These are phyloP conservation scores for Serilophus lunatus DNA, from an alignment of 2,113 vertebrate genomes.

Conservation along the genomic window DNA sequence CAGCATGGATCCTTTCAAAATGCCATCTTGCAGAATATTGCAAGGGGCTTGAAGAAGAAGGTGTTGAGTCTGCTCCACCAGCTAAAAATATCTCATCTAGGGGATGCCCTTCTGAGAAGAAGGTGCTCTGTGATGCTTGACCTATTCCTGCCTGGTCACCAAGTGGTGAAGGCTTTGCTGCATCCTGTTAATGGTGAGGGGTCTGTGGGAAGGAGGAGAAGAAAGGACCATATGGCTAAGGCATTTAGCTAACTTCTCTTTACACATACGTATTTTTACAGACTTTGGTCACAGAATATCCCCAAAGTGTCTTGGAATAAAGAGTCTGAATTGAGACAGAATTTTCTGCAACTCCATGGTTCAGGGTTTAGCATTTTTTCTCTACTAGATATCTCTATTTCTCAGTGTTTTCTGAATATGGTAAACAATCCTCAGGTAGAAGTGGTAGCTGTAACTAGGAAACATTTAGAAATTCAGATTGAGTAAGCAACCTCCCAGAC, in stretches of 20 bases:
- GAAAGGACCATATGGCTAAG: background rate
- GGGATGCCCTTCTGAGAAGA: background rate
- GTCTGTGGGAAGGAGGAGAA: background rate
- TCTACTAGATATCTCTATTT: background rate
- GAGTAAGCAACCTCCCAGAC: background rate
- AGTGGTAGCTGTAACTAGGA: background rate
- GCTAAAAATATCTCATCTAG: background rate
- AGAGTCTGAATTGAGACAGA: background rate
- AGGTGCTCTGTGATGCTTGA: background rate
- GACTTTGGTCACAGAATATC: background rate
- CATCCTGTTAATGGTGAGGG: rapidly evolving
- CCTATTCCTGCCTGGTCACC: background rate
- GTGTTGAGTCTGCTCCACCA: background rate
- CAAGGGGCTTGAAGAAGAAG: background rate
- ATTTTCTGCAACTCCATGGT: background rate
- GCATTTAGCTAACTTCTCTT: background rate
- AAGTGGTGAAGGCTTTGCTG: background rate
- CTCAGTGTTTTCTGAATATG: background rate
- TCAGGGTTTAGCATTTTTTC: background rate
- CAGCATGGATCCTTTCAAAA: background rate
- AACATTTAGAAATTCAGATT: background rate
- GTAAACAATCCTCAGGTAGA: background rate
- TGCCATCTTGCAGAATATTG: background rate
- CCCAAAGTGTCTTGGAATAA: background rate
- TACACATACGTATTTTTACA: background rate